Evolutionary conservation across 2,888 invertebrate species (phyloP).

Genomic region (Hirtodrosophila duncani): DNA sequence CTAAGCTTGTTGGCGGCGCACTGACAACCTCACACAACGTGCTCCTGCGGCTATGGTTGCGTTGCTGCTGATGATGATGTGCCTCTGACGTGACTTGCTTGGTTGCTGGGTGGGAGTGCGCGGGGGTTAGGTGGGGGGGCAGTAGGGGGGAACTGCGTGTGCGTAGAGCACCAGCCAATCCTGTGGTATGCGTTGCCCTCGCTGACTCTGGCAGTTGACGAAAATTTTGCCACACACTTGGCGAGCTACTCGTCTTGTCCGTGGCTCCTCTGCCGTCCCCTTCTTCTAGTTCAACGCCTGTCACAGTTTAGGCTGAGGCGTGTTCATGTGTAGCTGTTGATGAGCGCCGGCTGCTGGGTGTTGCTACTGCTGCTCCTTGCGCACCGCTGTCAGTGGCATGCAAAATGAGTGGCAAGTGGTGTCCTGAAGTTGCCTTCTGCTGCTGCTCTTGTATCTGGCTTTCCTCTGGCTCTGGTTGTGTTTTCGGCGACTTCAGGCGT

Average conservation of each 20-base stretch:
- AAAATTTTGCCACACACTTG: constrained; percentile 41
- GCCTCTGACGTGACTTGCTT: constrained; percentile 2
- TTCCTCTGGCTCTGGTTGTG: constrained; percentile 5
- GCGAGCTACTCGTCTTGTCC: constrained; percentile 5
- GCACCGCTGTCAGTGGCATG: constrained; percentile 51
- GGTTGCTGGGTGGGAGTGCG: constrained; percentile 16
- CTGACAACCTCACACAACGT: constrained; percentile 26
- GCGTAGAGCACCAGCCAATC: no score
- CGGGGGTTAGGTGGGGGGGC: constrained; percentile 1
- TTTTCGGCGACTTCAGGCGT: constrained; percentile 42
- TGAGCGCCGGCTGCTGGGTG: constrained; percentile 17
- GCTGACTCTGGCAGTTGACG: constrained; percentile 47
- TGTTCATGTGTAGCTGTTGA: constrained; percentile 66
- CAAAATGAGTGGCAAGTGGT: constrained; percentile 30
- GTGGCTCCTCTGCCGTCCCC: constrained; percentile 3
- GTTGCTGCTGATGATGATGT: constrained; percentile 3
- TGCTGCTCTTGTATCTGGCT: constrained; percentile 3
- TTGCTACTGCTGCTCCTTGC: constrained; percentile 12
- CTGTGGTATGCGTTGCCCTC: constrained; percentile 7
- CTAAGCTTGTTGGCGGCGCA: no score
- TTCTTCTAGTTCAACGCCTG: constrained; percentile 25
- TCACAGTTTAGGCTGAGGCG: constrained; percentile 53
- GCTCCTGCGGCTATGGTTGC: not conserved
- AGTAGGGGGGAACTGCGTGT: no score
- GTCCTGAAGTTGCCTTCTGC: not conserved